Evolutionary conservation across 2,797 vertebrate species (phyloP).

Genomic region (Muscicapa comitata): DNA sequence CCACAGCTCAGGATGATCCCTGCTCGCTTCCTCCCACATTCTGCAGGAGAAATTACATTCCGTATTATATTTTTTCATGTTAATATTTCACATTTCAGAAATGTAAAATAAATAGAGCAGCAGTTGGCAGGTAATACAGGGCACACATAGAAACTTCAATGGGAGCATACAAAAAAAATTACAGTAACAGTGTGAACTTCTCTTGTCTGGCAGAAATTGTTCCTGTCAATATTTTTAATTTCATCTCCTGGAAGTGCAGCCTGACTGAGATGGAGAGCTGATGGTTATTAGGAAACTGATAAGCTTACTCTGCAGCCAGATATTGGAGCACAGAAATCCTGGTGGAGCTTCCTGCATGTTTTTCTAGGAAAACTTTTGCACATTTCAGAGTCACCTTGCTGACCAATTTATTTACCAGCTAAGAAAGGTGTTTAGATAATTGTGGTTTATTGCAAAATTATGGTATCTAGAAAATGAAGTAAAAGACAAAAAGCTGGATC

Average conservation of each 20-base stretch:
- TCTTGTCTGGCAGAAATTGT: slow-evolving; percentile 32
- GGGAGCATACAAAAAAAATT: not conserved
- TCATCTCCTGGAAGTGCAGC: not conserved
- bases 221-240: slow-evolving; percentile 57
- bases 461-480: not conserved
- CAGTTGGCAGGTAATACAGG: not conserved
- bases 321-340: not conserved
- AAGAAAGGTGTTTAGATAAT: not conserved
- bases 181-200: not conserved
- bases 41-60: not conserved
- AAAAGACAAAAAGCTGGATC: not conserved
- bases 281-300: slow-evolving; percentile 12
- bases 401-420: not conserved
- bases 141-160: not conserved
- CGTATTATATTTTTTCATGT: not conserved
- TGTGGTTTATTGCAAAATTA: not conserved
- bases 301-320: not conserved
- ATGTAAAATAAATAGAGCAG: not conserved
- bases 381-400: not conserved
- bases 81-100: not conserved
- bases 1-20: not conserved
- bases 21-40: accelerated
- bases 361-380: not conserved
- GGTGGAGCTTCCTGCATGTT: not conserved
- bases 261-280: not conserved